Percentiles rank a stretch among this genome's conserved stretches.
Evolutionary conservation across 1,140 invertebrate species (phyloP).

Genomic region (Nautilus pompilius): DNA sequence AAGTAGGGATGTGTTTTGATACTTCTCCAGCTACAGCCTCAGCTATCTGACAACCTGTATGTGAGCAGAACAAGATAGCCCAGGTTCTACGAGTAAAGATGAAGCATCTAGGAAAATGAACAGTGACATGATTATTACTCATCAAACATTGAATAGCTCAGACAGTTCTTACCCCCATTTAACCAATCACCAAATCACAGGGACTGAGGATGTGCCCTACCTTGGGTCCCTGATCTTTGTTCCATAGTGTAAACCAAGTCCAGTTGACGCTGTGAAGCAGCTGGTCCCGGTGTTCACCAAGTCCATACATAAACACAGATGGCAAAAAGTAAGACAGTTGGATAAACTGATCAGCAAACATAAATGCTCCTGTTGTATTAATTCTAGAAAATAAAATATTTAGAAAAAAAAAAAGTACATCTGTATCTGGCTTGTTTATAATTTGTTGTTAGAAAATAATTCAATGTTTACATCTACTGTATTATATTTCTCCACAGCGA

Average conservation of each 20-base stretch:
- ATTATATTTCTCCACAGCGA: too few species aligned
- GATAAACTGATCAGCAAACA: conserved; percentile 38
- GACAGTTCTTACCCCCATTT: background rate
- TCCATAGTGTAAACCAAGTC: conserved; percentile 31
- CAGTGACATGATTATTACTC: too few species aligned
- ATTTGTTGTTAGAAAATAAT: too few species aligned
- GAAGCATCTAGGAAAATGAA: background rate
- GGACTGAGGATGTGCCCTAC: conserved; percentile 4
- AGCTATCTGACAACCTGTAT: background rate
- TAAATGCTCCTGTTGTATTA: conserved; percentile 23
- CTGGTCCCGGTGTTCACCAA: conserved; percentile 30
- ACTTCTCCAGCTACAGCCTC: too few species aligned
- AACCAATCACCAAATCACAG: background rate
- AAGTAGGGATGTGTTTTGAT: too few species aligned
- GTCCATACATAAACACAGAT: conserved; percentile 29
- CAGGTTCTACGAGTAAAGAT: background rate
- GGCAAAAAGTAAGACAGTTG: conserved; percentile 30
- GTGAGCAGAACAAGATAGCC: background rate
- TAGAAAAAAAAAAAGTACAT: background rate
- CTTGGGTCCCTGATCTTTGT: conserved; percentile 21
- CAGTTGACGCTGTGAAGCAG: conserved; percentile 25
- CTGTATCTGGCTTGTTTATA: too few species aligned
- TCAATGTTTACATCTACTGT: too few species aligned
- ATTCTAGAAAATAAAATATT: conserved; percentile 19
- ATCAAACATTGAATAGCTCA: background rate